These are phyloP conservation scores for Phthorimaea operculella DNA, from an alignment of 1,140 invertebrate species.

Conservation along the genomic window DNA sequence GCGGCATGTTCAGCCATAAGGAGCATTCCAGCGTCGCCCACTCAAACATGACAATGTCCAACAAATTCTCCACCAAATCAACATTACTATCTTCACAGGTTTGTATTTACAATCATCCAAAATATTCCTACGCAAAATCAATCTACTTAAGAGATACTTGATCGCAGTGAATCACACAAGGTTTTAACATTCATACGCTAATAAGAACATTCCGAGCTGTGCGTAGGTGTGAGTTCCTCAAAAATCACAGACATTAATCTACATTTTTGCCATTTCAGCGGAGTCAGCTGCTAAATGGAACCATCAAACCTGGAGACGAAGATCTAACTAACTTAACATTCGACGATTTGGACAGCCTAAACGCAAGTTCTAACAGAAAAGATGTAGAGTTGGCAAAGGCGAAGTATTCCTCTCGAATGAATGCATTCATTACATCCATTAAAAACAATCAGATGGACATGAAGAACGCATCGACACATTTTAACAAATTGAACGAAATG, in stretches of 20 bases:
- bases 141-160: background rate
- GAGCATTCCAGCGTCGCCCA: slow-evolving; percentile 79
- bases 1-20: slow-evolving; percentile 83
- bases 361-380: slow-evolving; percentile 75
- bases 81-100: slow-evolving; percentile 71
- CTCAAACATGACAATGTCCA: slow-evolving; percentile 81
- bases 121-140: background rate
- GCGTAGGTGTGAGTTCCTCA: slow-evolving; percentile 30
- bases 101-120: slow-evolving; percentile 6
- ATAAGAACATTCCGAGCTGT: slow-evolving; percentile 13
- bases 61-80: slow-evolving; percentile 77
- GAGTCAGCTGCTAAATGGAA: slow-evolving; percentile 74
- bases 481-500: slow-evolving; percentile 84
- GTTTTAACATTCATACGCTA: slow-evolving; percentile 5
- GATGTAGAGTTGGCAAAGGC: slow-evolving; percentile 84
- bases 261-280: slow-evolving; percentile 63
- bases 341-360: slow-evolving; percentile 83
- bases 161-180: background rate
- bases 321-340: slow-evolving; percentile 74
- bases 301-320: slow-evolving; percentile 70
- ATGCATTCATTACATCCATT: slow-evolving; percentile 74
- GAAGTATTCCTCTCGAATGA: slow-evolving; percentile 82
- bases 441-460: slow-evolving; percentile 66
- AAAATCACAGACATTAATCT: slow-evolving; percentile 12
- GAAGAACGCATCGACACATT: slow-evolving; percentile 70